Percentiles rank a stretch among this genome's conserved stretches.
Evolutionary conservation across 2,113 vertebrate genomes (phyloP).

Genomic region (Apodemus sylvaticus): DNA sequence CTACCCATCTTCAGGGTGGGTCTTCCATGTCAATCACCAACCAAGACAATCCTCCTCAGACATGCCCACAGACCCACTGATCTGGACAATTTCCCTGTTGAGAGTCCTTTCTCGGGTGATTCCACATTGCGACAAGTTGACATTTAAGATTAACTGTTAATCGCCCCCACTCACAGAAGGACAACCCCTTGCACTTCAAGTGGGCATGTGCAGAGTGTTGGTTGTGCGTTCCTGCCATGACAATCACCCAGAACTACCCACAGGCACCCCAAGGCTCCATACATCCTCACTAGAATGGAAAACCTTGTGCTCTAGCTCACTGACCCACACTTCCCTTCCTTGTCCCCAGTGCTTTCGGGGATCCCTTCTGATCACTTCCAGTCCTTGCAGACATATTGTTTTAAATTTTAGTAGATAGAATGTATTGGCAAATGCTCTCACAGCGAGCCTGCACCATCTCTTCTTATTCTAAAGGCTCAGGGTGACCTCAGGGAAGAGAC

Average conservation of each 20-base stretch:
- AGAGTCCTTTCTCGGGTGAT: background rate
- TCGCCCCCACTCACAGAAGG: background rate
- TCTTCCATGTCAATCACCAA: background rate
- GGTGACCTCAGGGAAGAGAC: background rate
- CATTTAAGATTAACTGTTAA: background rate
- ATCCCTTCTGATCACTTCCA: background rate
- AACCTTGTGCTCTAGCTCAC: background rate
- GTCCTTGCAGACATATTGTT: background rate
- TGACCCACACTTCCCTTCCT: background rate
- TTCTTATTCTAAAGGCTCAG: background rate
- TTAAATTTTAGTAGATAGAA: background rate
- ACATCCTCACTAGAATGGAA: background rate
- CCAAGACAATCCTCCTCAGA: background rate
- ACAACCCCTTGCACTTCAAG: background rate
- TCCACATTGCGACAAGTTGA: background rate
- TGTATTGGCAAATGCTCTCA: background rate
- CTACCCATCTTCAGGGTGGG: too few relatives aligned
- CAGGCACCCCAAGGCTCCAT: background rate
- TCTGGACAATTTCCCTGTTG: background rate
- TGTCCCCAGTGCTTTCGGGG: background rate
- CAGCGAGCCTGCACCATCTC: background rate
- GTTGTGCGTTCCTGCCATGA: fast-evolving
- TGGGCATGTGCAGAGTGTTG: background rate
- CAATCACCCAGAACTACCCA: background rate
- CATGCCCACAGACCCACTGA: background rate